A percentile compares a stretch with the other conserved stretches of the same genome.
Conservation (phyloP, 2,888 invertebrate species). For the Andrena marginata region DNA sequence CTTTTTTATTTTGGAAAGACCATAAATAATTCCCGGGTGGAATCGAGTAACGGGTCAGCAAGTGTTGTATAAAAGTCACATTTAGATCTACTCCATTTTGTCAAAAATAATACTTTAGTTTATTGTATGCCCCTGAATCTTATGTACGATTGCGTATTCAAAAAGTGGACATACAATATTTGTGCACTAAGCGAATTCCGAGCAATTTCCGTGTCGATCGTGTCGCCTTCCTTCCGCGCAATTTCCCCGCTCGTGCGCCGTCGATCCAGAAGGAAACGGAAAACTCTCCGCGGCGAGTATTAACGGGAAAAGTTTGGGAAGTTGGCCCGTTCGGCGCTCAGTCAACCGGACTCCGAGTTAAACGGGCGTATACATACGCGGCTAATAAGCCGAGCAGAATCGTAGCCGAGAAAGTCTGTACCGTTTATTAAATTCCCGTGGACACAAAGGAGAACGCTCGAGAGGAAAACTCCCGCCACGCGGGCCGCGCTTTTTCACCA, state of each 20-base stretch:
- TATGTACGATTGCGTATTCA: too few species aligned
- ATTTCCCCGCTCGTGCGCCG: slow-evolving; percentile 4
- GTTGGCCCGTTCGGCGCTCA: slow-evolving; percentile 35
- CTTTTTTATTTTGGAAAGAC: too few species aligned
- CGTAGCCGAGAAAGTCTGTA: slow-evolving; percentile 1
- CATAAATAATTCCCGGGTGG: too few species aligned
- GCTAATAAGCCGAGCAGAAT: slow-evolving; percentile 51
- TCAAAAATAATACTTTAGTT: too few species aligned
- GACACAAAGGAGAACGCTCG: slow-evolving; percentile 26
- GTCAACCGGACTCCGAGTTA: slow-evolving; percentile 39
- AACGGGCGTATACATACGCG: slow-evolving; percentile 44
- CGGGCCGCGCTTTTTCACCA: slow-evolving; percentile 17
- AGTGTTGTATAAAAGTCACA: too few species aligned
- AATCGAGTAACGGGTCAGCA: too few species aligned
- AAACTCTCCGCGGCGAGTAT: slow-evolving; percentile 32
- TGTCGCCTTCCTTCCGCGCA: slow-evolving; percentile 4
- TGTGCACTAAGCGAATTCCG: background rate
- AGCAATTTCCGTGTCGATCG: background rate
- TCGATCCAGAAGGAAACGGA: slow-evolving; percentile 4
- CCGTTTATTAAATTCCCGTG: slow-evolving; percentile 57
- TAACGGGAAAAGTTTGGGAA: slow-evolving; percentile 50
- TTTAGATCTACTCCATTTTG: too few species aligned
- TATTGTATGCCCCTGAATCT: too few species aligned
- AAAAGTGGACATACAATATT: too few species aligned
- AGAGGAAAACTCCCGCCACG: slow-evolving; percentile 30